Evolutionary conservation across 1,140 invertebrate species (phyloP).

Genomic region (Doryteuthis pealeii): DNA sequence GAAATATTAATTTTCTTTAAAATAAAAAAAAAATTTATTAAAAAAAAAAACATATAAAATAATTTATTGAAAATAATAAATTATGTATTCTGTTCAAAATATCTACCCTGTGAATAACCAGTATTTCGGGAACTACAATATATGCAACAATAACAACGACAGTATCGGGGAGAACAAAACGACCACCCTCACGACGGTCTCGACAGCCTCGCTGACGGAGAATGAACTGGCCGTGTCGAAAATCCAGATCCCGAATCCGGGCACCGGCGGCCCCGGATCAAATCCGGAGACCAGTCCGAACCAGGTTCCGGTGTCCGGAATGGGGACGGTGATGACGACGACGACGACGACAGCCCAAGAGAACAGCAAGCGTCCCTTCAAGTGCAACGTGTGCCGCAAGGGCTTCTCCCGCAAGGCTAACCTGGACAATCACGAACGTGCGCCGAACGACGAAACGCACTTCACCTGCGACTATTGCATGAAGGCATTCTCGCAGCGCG

Average conservation of each 20-base stretch:
- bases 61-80: not conserved
- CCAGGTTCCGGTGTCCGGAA: no score
- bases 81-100: constrained; percentile 1
- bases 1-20: no score
- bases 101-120: not conserved
- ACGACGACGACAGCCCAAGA: not conserved
- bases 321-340: no score
- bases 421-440: constrained; percentile 11
- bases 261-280: not conserved
- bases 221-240: not conserved
- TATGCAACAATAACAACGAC: not conserved
- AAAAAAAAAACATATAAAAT: no score
- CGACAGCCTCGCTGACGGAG: not conserved
- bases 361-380: constrained; percentile 18
- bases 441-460: constrained; percentile 40
- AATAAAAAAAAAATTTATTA: no score
- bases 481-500: constrained; percentile 89
- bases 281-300: no score
- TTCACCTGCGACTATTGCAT: constrained; percentile 87
- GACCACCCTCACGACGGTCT: not conserved
- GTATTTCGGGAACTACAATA: not conserved
- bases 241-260: not conserved
- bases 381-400: constrained; percentile 66
- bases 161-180: not conserved
- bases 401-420: constrained; percentile 15